Evolutionary conservation across 2,888 invertebrate species (phyloP).

Genomic region (Antitype chi): DNA sequence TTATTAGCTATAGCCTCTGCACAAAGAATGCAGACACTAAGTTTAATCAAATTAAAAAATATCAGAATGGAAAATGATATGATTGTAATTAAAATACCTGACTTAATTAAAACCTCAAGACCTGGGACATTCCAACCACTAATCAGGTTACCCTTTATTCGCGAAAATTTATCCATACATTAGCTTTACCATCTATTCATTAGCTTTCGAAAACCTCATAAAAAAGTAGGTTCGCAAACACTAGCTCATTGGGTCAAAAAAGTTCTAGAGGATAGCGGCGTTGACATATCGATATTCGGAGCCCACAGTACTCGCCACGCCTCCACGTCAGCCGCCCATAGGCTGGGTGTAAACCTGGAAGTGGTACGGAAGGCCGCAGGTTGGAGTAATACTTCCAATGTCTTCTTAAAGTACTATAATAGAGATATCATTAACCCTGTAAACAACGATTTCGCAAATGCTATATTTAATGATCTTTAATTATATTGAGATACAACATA

Average conservation of each 20-base stretch:
- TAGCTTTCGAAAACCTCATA: constrained; percentile 18
- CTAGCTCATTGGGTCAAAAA: constrained; percentile 23
- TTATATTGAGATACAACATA: too few species aligned
- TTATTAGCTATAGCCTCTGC: too few species aligned
- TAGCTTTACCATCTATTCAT: constrained; percentile 16
- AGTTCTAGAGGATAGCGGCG: constrained; percentile 11
- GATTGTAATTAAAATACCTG: too few species aligned
- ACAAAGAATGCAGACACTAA: too few species aligned
- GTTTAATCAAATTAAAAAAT: too few species aligned
- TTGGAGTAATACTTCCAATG: neutral
- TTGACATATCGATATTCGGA: constrained; percentile 3
- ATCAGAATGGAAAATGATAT: too few species aligned
- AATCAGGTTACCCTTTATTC: constrained; percentile 21
- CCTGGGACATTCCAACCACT: constrained; percentile 25
- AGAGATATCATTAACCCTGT: too few species aligned
- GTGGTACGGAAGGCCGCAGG: neutral
- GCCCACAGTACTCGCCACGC: neutral
- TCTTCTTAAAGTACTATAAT: neutral
- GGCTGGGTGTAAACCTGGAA: too few species aligned
- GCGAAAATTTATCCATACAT: constrained; percentile 8
- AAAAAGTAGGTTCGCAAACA: too few species aligned
- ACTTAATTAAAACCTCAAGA: constrained; percentile 54
- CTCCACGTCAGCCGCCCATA: too few species aligned
- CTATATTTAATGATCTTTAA: neutral
- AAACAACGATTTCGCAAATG: neutral